Conservation (phyloP, 2,888 invertebrate genomes). For the Zelleria hepariella region DNA sequence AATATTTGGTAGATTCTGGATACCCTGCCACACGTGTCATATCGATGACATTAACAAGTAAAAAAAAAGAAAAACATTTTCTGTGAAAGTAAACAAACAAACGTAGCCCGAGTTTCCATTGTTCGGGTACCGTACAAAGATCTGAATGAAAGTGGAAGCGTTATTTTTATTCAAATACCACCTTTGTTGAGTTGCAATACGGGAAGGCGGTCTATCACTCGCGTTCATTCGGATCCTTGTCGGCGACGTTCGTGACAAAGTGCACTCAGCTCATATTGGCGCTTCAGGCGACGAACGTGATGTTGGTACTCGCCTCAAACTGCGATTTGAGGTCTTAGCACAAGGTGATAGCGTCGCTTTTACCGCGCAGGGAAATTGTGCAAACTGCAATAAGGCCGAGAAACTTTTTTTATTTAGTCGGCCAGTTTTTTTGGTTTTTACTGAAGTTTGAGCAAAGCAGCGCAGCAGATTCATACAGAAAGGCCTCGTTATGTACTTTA, state of each 20-base stretch:
- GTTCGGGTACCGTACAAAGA: too few species aligned
- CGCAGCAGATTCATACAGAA: not conserved
- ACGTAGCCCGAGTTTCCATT: too few species aligned
- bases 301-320: too few species aligned
- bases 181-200: not conserved
- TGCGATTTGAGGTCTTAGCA: not conserved
- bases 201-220: not conserved
- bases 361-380: not conserved
- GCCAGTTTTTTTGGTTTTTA: not conserved
- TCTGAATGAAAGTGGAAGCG: too few species aligned
- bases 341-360: not conserved
- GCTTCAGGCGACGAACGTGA: not conserved
- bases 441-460: not conserved
- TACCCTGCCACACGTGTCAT: too few species aligned
- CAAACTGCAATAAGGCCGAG: not conserved
- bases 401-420: not conserved
- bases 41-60: too few species aligned
- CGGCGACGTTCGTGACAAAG: not conserved
- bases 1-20: too few species aligned
- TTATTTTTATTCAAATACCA: too few species aligned
- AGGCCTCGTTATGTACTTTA: too few species aligned
- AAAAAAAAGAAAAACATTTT: too few species aligned
- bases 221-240: not conserved
- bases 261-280: not conserved
- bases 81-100: too few species aligned